Evolutionary conservation across 2,797 vertebrate species (phyloP), one percentile per base, ranked within the genome.

Genomic region (Thunnus albacares): DNA sequence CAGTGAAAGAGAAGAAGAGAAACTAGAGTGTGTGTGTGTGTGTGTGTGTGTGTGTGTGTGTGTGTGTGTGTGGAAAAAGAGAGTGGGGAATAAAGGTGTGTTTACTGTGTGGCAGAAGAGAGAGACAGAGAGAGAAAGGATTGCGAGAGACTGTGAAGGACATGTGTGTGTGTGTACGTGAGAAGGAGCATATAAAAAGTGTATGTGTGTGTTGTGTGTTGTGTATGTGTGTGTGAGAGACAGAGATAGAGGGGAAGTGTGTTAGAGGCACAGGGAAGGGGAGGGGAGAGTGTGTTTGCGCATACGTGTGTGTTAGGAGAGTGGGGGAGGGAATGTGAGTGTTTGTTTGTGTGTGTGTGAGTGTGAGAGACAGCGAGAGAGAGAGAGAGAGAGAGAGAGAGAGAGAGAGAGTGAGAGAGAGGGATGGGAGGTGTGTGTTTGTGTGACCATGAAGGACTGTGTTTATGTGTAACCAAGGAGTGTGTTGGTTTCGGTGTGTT

Each of bases 231-330:
- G 76, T 20, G 80, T 22, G 82, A 70, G 82, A 79, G 75, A 90
- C 7, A 90, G 38, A 92, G 92, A 94, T 85, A 92, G 93, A 93
- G 82, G 88, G 93, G 92, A 94, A 94, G 93, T 93, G 93, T 94
- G 92, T 94, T 90, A 90, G 91, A 93, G 90, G 87, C 89, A 88
- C 90, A 89, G 84, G 86, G 90, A 91, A 93, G 92, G 93, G 93
- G 93, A 92, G 92, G 91, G 92, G 83, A 86, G 81, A 82, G 92
- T 90, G 92, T 94, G 87, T 93, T 89, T 93, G 88, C 84, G 83
- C 85, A 82, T 90, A 84, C 38, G 84, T 92, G 91, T 93, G 90
- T 91, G 91, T 92, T 87, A 58, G 84, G 77, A 83, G 87, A 88
- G 90, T 92, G 90, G 90, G 90, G 91, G 91, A 92, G 84, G 93